Conservation (phyloP, 2,113 vertebrate species). For the Phalacrocorax carbo region DNA sequence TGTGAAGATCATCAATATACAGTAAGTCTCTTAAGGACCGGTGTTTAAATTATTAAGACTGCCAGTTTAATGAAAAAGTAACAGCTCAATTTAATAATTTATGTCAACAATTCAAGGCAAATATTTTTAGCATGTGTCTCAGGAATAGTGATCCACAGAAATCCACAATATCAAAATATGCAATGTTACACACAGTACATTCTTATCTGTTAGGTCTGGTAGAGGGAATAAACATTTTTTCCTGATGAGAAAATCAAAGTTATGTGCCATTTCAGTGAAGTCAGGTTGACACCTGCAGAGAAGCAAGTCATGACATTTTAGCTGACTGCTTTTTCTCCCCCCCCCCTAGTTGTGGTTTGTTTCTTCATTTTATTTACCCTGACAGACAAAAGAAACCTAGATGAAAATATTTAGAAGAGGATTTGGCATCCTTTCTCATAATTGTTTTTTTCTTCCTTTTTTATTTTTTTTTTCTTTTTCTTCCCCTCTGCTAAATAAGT, state of each 20-base stretch:
- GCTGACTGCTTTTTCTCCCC: not conserved
- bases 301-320: constrained; percentile 67
- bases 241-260: constrained; percentile 72
- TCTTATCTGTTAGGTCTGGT: constrained; percentile 55
- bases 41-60: constrained; percentile 48
- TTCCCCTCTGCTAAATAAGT: not conserved
- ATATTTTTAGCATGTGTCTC: constrained; percentile 35
- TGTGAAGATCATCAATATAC: not conserved
- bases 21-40: constrained; percentile 19
- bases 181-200: not conserved
- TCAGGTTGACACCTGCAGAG: constrained; percentile 64
- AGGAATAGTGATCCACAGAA: not conserved
- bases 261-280: constrained; percentile 56
- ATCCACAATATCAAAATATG: not conserved
- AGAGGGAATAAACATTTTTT: constrained; percentile 59
- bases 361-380: constrained; percentile 61
- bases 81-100: constrained; percentile 51
- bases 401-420: constrained; percentile 55
- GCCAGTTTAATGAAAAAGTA: constrained; percentile 34
- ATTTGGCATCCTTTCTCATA: not conserved
- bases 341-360: not conserved
- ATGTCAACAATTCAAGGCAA: constrained; percentile 37
- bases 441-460: not conserved
- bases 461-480: not conserved
- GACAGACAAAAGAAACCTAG: constrained; percentile 49